Conservation (phyloP, 2,888 invertebrate genomes). For the Melanostoma mellinum region DNA sequence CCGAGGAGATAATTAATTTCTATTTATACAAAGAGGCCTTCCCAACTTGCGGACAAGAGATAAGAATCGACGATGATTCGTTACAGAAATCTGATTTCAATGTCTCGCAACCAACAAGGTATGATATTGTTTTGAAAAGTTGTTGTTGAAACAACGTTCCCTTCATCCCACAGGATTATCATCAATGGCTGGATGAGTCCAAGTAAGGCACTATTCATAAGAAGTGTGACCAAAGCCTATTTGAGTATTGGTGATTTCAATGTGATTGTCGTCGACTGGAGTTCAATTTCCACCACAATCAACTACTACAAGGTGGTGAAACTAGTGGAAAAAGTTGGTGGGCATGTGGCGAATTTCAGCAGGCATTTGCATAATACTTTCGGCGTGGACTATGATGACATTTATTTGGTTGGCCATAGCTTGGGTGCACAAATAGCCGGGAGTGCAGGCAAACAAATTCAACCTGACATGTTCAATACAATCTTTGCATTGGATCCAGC, state of each 20-base stretch:
- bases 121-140: not conserved
- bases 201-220: conserved; percentile 78
- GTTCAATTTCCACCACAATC: conserved; percentile 78
- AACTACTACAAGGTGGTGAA: conserved; percentile 79
- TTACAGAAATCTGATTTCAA: not conserved
- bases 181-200: conserved; percentile 82
- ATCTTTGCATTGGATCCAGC: conserved; percentile 82
- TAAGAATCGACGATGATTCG: conserved; percentile 76
- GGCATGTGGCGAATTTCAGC: conserved; percentile 77
- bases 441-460: conserved; percentile 79
- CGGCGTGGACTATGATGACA: conserved; percentile 76
- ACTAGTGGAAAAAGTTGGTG: conserved; percentile 78
- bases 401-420: conserved; percentile 81
- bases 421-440: conserved; percentile 82
- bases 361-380: conserved; percentile 77
- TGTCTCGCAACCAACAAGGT: conserved; percentile 42
- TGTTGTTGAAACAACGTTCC: not conserved
- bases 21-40: conserved; percentile 79
- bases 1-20: conserved; percentile 78
- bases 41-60: conserved; percentile 78
- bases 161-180: conserved; percentile 76
- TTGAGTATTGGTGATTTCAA: conserved; percentile 79
- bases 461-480: conserved; percentile 78
- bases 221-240: conserved; percentile 79
- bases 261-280: conserved; percentile 81